Evolutionary conservation across 2,888 invertebrate genomes (phyloP), one percentile per base, ranked within the genome.

Genomic region (Cremastinae sp.): DNA sequence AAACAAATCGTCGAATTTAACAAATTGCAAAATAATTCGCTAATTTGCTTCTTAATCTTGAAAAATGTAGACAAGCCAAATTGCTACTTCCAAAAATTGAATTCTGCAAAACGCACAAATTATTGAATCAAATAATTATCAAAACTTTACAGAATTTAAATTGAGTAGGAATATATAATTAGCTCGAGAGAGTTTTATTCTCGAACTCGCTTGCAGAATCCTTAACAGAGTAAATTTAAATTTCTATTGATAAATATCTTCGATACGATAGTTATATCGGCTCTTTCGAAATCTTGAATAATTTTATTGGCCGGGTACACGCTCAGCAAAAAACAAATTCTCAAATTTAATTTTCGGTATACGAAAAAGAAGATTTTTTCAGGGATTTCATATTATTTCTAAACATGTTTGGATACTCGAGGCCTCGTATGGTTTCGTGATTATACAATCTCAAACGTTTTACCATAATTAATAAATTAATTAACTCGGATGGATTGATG

Each of bases 401-500:
- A 28, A 28, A 28, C n/a, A n/a, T 28, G 28, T 41, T 41, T 2
- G 4, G 9, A 8, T 41, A 7, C 28, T 28, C 28, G 2, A 2
- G 28, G 28, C 2, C 5, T 28, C 28, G 28, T 28, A 28, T 9
- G 5, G 12, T 8, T n/a, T n/a, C 41, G 41, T 41, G 41, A 41
- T 41, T n/a, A 41, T 12, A 41, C 41, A 12, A 41, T 9, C 41
- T 41, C 12, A 9, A 12, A 12, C 41, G 12, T 12, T 41, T 41
- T 41, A 9, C 2, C 2, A 9, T 12, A 41, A 41, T 41, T 41
- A 41, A 8, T 41, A 41, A 41, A 41, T 41, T 41, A 41, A 9
- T 41, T 41, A 8, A 47, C 35, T 47, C 18, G 39, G 22, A 49
- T 59, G 49, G 49, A 14, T 69, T 41, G 58, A 20, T 59, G 58